Evolutionary conservation across 2,113 vertebrate genomes (phyloP).

Genomic region (Phrynosoma platyrhinos): DNA sequence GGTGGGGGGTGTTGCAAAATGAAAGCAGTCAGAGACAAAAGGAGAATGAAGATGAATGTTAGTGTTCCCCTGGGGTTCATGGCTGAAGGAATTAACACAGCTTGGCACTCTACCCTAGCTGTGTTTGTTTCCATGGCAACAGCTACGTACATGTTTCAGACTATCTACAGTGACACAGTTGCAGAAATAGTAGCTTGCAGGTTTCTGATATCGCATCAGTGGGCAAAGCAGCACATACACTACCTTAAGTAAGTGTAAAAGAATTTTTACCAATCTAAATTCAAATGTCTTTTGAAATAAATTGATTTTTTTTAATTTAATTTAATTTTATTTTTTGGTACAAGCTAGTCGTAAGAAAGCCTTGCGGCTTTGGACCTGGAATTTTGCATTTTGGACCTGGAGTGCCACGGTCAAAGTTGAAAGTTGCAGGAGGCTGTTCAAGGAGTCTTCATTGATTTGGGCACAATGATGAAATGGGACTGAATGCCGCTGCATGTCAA

Average conservation of each 20-base stretch:
- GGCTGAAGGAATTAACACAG: conserved; percentile 87
- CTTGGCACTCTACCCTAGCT: conserved; percentile 83
- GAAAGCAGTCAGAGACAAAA: conserved; percentile 76
- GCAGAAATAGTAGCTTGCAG: conserved; percentile 80
- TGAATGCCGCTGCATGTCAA: conserved; percentile 54
- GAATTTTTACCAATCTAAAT: conserved; percentile 67
- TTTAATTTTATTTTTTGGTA: not conserved
- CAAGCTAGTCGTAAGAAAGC: not conserved
- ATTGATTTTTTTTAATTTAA: not conserved
- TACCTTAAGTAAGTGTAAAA: conserved; percentile 77
- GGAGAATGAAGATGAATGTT: conserved; percentile 82
- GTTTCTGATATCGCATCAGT: conserved; percentile 77
- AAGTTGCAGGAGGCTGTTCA: conserved; percentile 71
- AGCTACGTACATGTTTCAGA: conserved; percentile 79
- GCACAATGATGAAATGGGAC: conserved; percentile 50
- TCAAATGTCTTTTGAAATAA: conserved; percentile 47
- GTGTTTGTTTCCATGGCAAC: conserved; percentile 84
- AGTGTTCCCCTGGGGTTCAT: conserved; percentile 82
- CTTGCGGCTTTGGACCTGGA: conserved; percentile 17
- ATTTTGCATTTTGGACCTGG: conserved; percentile 8
- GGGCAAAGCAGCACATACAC: conserved; percentile 72
- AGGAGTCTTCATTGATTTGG: conserved; percentile 59
- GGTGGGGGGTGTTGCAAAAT: conserved; percentile 58
- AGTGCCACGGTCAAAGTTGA: conserved; percentile 65
- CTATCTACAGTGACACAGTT: conserved; percentile 83